Conservation (phyloP, 2,797 vertebrate species). For the Microctenopoma lineatum region DNA sequence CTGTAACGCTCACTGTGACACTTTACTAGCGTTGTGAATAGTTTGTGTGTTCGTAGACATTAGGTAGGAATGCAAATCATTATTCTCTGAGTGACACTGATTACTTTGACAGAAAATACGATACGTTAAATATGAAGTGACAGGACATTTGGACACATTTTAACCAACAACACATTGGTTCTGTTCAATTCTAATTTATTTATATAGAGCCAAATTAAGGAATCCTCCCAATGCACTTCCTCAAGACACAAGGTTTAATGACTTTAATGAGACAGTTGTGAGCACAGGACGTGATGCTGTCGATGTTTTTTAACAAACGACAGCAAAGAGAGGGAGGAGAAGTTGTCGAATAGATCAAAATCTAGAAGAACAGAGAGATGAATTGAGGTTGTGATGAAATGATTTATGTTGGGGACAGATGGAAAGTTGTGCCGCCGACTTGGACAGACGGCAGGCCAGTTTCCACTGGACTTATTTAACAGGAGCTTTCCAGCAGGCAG, state of each 20-base stretch:
- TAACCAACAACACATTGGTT: neutral
- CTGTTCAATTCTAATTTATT: too few species aligned
- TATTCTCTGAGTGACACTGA: neutral
- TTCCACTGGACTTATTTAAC: slow-evolving; percentile 70
- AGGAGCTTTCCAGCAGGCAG: slow-evolving; percentile 59
- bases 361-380: slow-evolving; percentile 33
- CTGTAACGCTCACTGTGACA: too few species aligned
- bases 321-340: neutral
- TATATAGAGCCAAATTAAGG: too few species aligned
- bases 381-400: slow-evolving; percentile 29
- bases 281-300: neutral
- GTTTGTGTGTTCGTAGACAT: neutral
- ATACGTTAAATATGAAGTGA: too few species aligned
- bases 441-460: slow-evolving; percentile 37
- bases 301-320: neutral
- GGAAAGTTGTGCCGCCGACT: slow-evolving; percentile 64
- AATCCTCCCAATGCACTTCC: too few species aligned
- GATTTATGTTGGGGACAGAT: slow-evolving; percentile 35
- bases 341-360: slow-evolving; percentile 18
- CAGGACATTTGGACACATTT: neutral
- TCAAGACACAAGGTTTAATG: neutral
- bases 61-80: neutral
- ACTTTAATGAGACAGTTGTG: neutral
- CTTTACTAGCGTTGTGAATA: neutral
- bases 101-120: too few species aligned